Evolutionary conservation across 2,888 invertebrate genomes (phyloP).

Genomic region (Perizoma affinitatum): DNA sequence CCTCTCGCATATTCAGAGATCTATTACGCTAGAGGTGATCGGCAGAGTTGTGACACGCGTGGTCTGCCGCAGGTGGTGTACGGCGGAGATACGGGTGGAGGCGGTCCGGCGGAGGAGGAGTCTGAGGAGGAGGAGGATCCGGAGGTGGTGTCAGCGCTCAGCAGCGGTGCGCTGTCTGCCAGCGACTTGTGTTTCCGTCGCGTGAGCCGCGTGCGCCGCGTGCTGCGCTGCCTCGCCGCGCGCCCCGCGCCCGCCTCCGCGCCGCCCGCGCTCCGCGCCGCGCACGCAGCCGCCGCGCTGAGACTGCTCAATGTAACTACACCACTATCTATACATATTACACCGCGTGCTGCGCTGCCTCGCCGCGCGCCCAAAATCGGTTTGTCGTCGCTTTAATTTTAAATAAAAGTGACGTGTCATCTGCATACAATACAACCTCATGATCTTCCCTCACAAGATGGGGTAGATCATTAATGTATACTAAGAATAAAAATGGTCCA

Average conservation of each 20-base stretch:
- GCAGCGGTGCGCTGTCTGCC: constrained; percentile 61
- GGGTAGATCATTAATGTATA: no score
- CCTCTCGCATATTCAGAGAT: no score
- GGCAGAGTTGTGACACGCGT: not conserved
- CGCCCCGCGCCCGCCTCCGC: constrained; percentile 36
- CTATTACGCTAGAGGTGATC: no score
- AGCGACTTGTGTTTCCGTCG: constrained; percentile 70
- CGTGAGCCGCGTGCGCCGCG: constrained; percentile 55
- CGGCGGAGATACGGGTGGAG: constrained; percentile 58
- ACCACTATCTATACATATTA: no score
- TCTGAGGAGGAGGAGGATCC: constrained; percentile 54
- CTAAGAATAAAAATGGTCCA: no score
- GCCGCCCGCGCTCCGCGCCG: constrained; percentile 46
- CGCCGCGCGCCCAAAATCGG: no score
- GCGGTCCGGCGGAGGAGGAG: constrained; percentile 48
- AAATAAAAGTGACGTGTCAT: no score
- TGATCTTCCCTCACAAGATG: no score
- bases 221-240: constrained; percentile 54
- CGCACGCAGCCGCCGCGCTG: constrained; percentile 32
- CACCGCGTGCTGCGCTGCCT: no score
- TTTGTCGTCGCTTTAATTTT: no score
- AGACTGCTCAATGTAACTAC: constrained; percentile 42
- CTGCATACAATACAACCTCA: no score
- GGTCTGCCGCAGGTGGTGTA: constrained; percentile 71
- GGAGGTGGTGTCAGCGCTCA: constrained; percentile 53